Evolutionary conservation across 1,140 invertebrate genomes (phyloP).

Genomic region (Dreissena rostriformis): DNA sequence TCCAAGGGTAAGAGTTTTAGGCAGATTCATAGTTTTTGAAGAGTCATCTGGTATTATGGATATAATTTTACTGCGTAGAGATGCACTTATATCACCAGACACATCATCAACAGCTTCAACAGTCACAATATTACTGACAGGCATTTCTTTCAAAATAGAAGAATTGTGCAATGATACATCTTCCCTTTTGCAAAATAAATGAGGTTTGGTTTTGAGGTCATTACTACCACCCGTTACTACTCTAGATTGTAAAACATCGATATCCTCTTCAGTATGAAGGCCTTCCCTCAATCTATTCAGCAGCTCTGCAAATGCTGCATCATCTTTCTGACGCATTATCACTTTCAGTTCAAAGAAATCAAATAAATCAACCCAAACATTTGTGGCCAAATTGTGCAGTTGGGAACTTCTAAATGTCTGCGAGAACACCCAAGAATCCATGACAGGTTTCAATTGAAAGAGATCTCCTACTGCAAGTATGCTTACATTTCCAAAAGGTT

Average conservation of each 20-base stretch:
- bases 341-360: too few species aligned
- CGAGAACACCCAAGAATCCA: not conserved
- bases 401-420: not conserved
- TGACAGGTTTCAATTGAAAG: too few species aligned
- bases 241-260: too few species aligned
- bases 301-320: too few species aligned
- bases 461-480: too few species aligned
- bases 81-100: not conserved
- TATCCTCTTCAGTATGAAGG: too few species aligned
- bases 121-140: not conserved
- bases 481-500: conserved; percentile 37
- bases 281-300: too few species aligned
- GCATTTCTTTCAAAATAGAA: too few species aligned
- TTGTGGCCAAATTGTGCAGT: not conserved
- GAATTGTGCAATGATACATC: too few species aligned
- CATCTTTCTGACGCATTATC: too few species aligned
- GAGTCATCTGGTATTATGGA: conserved; percentile 9
- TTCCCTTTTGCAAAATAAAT: not conserved
- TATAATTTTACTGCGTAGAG: not conserved
- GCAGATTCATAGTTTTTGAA: too few species aligned
- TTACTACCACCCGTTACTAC: not conserved
- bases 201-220: not conserved
- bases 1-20: not conserved
- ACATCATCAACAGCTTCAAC: conserved; percentile 13
- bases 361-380: too few species aligned